Evolutionary conservation across 2,888 invertebrate species (phyloP).

Genomic region (Ectropis crepuscularia): DNA sequence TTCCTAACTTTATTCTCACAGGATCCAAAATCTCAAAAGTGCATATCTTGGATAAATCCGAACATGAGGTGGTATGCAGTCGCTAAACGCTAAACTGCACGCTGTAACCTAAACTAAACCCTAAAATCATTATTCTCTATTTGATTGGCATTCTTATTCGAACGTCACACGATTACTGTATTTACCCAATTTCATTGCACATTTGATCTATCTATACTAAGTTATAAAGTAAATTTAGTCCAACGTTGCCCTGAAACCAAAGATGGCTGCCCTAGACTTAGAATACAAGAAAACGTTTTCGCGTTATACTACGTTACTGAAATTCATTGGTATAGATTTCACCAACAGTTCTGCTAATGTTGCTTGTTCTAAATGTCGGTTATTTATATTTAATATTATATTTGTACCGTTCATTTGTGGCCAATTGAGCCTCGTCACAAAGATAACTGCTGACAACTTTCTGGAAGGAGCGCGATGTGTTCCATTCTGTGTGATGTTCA

Average conservation of each 20-base stretch:
- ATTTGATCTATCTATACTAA: no score
- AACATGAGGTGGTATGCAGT: no score
- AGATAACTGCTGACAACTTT: conserved; percentile 41
- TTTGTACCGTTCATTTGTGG: conserved; percentile 37
- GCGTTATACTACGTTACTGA: conserved; percentile 31
- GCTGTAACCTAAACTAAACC: not conserved
- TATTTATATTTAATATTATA: conserved; percentile 31
- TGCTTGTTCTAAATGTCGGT: conserved; percentile 25
- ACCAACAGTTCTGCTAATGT: conserved; percentile 28
- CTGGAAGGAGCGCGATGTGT: conserved; percentile 39
- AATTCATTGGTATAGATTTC: conserved; percentile 43
- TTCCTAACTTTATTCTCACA: no score
- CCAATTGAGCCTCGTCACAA: conserved; percentile 34
- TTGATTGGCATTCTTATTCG: not conserved
- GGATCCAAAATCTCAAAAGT: no score
- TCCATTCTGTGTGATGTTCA: conserved; percentile 39
- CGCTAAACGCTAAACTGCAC: not conserved
- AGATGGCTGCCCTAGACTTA: conserved; percentile 28
- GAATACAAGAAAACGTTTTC: conserved; percentile 42
- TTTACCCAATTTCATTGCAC: no score
- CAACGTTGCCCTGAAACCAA: not conserved
- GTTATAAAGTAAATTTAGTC: no score
- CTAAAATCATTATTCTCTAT: not conserved
- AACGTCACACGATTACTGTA: no score
- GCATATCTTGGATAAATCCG: no score